Conservation (phyloP, 2,113 vertebrate species). For the Pampusana beccarii region DNA sequence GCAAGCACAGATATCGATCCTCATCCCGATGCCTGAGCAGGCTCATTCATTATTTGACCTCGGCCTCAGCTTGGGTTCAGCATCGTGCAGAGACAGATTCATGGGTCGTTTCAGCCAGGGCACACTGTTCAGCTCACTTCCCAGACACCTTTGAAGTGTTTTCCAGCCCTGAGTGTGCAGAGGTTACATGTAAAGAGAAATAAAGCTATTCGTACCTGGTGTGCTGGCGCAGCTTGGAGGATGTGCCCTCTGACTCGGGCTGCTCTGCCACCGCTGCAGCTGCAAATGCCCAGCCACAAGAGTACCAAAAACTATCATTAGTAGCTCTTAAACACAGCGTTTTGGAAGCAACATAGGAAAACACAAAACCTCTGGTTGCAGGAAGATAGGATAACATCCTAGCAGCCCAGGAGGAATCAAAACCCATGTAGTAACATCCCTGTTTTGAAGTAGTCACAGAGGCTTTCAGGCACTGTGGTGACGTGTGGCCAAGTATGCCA, state of each 20-base stretch:
- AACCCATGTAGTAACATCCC: neutral
- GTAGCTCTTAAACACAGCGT: neutral
- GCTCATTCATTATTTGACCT: neutral
- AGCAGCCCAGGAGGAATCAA: neutral
- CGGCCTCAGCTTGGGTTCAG: neutral
- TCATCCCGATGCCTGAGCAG: neutral
- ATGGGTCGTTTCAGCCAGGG: accelerated
- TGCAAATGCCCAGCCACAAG: neutral
- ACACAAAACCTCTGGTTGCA: neutral
- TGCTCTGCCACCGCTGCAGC: neutral
- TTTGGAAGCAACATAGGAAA: neutral
- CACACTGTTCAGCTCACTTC: neutral
- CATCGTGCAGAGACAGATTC: neutral
- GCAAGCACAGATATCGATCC: neutral
- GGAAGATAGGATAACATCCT: neutral
- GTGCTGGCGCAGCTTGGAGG: neutral
- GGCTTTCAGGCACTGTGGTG: neutral
- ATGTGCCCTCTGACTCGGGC: neutral
- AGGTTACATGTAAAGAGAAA: neutral
- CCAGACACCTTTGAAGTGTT: neutral
- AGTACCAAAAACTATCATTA: neutral
- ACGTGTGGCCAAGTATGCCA: neutral
- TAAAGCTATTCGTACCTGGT: neutral
- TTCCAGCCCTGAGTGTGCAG: neutral
- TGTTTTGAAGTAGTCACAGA: neutral